Percentiles rank a stretch among this genome's conserved stretches.
Conservation (phyloP, 2,888 invertebrate genomes). For the Aphidius colemani region DNA sequence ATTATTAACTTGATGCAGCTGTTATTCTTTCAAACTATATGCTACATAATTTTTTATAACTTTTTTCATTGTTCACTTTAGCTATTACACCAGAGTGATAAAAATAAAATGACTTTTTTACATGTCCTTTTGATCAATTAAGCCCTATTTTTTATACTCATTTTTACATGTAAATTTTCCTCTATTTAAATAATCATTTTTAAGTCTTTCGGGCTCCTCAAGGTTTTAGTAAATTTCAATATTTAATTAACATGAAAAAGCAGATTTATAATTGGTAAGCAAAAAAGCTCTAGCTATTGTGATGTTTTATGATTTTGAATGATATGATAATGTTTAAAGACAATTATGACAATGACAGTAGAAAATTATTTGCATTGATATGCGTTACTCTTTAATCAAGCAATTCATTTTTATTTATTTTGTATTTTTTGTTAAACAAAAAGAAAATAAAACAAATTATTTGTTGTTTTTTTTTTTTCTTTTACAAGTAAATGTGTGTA, state of each 20-base stretch:
- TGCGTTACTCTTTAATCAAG: slow-evolving; percentile 12
- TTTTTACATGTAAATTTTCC: no score
- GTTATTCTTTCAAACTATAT: slow-evolving; percentile 16
- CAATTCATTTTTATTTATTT: slow-evolving; percentile 4
- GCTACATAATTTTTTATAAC: background rate
- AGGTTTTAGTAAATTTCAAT: slow-evolving; percentile 23
- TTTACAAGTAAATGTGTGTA: background rate
- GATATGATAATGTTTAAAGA: slow-evolving; percentile 35
- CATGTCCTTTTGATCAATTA: no score
- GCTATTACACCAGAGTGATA: no score
- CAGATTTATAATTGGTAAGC: background rate
- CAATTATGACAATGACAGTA: slow-evolving; percentile 12
- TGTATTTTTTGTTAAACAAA: background rate
- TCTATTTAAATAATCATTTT: no score
- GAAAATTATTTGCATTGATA: slow-evolving; percentile 10
- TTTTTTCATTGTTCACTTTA: no score
- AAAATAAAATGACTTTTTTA: no score
- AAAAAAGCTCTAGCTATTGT: background rate
- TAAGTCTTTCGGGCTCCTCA: slow-evolving; percentile 36
- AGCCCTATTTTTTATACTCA: no score
- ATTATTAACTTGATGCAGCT: slow-evolving; percentile 8
- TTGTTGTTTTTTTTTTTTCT: slow-evolving; percentile 10
- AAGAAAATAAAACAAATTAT: background rate
- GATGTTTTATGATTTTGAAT: background rate
- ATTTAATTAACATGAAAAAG: background rate